Evolutionary conservation across 2,888 invertebrate genomes (phyloP).

Genomic region (Pogonocherus hispidulus): DNA sequence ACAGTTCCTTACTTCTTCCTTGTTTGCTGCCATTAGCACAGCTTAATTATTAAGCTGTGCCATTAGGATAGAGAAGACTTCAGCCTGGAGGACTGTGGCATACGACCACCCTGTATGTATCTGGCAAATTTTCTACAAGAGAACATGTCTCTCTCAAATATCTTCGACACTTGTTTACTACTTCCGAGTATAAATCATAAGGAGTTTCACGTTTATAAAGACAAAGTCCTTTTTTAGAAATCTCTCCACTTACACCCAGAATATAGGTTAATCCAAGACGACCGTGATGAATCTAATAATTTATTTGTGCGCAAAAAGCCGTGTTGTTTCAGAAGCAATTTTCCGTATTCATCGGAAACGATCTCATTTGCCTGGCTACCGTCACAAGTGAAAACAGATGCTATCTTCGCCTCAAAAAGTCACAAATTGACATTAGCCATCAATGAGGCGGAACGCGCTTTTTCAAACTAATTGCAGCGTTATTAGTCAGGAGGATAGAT

Average conservation of each 20-base stretch:
- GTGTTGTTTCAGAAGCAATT: neutral
- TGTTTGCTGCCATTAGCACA: too few relatives aligned
- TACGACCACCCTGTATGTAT: too few relatives aligned
- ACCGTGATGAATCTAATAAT: slow-evolving; percentile 1
- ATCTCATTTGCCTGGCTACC: slow-evolving; percentile 1
- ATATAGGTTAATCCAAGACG: neutral
- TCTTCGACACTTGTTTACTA: too few relatives aligned
- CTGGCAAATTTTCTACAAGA: too few relatives aligned
- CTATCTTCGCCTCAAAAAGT: too few relatives aligned
- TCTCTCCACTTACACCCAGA: neutral
- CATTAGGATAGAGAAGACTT: too few relatives aligned
- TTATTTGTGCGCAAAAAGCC: neutral
- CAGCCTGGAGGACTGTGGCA: too few relatives aligned
- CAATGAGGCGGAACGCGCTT: neutral
- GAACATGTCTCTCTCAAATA: too few relatives aligned
- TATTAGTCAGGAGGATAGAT: neutral
- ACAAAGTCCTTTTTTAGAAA: neutral
- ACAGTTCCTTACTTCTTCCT: too few relatives aligned
- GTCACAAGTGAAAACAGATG: neutral
- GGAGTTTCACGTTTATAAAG: too few relatives aligned
- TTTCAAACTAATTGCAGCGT: neutral
- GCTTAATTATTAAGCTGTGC: too few relatives aligned
- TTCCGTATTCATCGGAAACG: neutral
- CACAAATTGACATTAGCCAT: neutral
- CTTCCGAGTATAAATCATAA: too few relatives aligned